Conservation (phyloP, 2,888 invertebrate genomes). For the Eugnorisma glareosa region DNA sequence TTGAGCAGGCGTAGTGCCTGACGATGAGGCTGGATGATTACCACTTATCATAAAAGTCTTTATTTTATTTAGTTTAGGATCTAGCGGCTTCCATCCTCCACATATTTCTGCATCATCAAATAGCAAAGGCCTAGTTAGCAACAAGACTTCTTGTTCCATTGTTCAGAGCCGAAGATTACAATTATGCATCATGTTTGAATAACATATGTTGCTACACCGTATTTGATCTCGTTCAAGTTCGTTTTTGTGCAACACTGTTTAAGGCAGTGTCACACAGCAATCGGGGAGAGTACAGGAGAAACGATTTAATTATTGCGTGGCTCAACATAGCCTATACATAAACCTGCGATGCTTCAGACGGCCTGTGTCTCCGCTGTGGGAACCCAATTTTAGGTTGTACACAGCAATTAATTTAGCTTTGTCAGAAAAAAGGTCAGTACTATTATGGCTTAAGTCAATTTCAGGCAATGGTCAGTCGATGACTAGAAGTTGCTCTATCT, state of each 20-base stretch:
- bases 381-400: too few species aligned
- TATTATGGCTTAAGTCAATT: background rate
- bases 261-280: background rate
- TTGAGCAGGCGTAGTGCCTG: too few species aligned
- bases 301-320: background rate
- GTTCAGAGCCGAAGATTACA: slow-evolving; percentile 52
- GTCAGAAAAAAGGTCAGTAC: background rate
- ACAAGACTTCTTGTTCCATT: slow-evolving; percentile 42
- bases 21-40: too few species aligned
- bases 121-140: background rate
- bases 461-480: background rate
- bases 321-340: too few species aligned
- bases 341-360: too few species aligned
- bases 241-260: slow-evolving; percentile 42
- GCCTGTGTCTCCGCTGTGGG: too few species aligned
- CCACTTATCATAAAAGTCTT: too few species aligned
- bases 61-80: too few species aligned
- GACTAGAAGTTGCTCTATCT: background rate
- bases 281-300: background rate
- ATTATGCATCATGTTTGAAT: slow-evolving; percentile 52
- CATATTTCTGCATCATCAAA: slow-evolving; percentile 17
- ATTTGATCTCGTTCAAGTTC: slow-evolving; percentile 54
- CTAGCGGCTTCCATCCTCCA: too few species aligned
- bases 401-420: background rate
- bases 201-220: slow-evolving; percentile 57